Conservation (phyloP, 2,113 vertebrate genomes). For the Tonatia bakeri region DNA sequence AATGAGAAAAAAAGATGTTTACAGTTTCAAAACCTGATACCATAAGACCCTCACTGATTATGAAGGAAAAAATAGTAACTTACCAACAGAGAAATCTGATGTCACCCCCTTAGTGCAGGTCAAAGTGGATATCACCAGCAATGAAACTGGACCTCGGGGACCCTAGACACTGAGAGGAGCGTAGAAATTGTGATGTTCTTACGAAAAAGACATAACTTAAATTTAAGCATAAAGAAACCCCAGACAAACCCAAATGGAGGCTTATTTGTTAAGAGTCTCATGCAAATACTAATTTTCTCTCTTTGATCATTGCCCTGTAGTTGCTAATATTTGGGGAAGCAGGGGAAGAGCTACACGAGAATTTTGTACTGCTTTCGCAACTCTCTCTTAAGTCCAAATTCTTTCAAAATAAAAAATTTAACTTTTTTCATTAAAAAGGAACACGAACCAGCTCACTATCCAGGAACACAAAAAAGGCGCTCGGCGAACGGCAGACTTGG, state of each 20-base stretch:
- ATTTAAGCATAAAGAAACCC: background rate
- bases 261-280: background rate
- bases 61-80: background rate
- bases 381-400: background rate
- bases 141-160: accelerated
- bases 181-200: background rate
- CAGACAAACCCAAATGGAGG: background rate
- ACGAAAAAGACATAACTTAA: accelerated
- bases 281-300: accelerated
- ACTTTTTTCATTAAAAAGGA: background rate
- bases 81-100: accelerated
- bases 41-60: background rate
- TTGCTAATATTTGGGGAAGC: accelerated
- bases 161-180: accelerated
- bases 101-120: accelerated
- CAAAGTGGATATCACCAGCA: accelerated
- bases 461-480: background rate
- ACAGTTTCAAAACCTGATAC: background rate
- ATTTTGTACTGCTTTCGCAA: background rate
- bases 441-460: background rate
- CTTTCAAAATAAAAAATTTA: background rate
- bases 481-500: background rate
- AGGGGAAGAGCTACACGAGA: accelerated
- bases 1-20: background rate
- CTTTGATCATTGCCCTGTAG: accelerated